phyloP scores from a whole-genome alignment of 2,797 vertebrate species.

The Clarias fuscus region DNA sequence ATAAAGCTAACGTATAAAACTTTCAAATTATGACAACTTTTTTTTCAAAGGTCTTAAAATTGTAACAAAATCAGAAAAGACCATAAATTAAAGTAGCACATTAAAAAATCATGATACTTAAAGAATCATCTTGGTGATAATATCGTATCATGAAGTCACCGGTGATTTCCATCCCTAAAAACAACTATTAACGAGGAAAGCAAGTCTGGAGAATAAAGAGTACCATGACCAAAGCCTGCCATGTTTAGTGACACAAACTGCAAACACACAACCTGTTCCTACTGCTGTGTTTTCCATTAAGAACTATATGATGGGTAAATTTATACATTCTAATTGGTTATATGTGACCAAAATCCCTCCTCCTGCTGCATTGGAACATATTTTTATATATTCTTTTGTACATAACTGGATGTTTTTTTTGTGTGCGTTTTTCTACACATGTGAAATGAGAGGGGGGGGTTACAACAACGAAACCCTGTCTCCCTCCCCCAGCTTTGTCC shows the following conservation, averaged over 20 bases:
- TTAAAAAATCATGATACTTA: no score
- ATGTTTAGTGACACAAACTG: neutral
- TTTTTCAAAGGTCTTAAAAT: no score
- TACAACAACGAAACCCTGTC: conserved; percentile 26
- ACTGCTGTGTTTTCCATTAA: neutral
- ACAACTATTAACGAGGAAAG: neutral
- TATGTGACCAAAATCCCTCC: neutral
- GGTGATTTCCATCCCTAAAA: no score
- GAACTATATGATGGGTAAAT: neutral
- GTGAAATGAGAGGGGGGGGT: conserved; percentile 12
- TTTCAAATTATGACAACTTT: no score
- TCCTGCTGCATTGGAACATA: neutral
- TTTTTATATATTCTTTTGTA: conserved; percentile 50
- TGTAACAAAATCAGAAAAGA: no score
- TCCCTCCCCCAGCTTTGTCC: neutral
- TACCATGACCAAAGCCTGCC: neutral
- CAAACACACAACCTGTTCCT: no score
- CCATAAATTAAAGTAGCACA: no score
- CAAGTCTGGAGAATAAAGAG: neutral
- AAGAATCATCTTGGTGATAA: no score
- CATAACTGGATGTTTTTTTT: conserved; percentile 62
- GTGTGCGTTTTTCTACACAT: conserved; percentile 46
- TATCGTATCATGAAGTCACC: no score
- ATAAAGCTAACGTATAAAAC: no score
- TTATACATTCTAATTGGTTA: neutral